Evolutionary conservation across 2,113 vertebrate species (phyloP).

Genomic region (Bos indicus): DNA sequence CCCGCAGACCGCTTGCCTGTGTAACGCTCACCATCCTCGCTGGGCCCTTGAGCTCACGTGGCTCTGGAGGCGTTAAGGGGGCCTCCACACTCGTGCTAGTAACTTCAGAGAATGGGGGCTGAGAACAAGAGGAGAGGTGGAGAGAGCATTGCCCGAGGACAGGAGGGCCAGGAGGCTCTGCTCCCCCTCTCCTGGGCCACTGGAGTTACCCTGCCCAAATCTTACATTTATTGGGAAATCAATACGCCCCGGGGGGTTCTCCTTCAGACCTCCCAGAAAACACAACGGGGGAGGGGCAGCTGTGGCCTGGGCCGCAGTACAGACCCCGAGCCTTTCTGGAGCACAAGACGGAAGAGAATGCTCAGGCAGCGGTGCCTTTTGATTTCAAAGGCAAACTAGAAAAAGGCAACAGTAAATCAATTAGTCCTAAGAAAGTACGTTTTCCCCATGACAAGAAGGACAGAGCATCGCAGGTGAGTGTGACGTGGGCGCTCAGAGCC

Average conservation of each 20-base stretch:
- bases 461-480: accelerated
- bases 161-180: not conserved
- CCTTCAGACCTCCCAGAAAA: slow-evolving; percentile 25
- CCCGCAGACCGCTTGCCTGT: not conserved
- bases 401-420: slow-evolving; percentile 29
- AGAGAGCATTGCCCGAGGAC: accelerated
- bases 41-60: accelerated
- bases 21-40: too few species aligned
- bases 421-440: not conserved
- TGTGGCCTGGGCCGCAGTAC: not conserved
- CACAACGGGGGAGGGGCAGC: not conserved
- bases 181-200: not conserved
- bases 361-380: not conserved
- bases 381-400: slow-evolving; percentile 48
- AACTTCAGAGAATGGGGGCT: not conserved
- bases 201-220: not conserved
- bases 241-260: not conserved
- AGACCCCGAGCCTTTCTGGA: not conserved
- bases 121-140: accelerated
- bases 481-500: accelerated
- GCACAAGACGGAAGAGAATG: not conserved
- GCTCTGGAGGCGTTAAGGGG: not conserved
- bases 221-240: slow-evolving; percentile 63
- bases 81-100: too few species aligned
- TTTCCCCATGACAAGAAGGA: not conserved